A percentile compares a stretch with the other conserved stretches of the same genome.
Evolutionary conservation across 2,113 vertebrate species (phyloP).

Genomic region (Anas platyrhynchos): DNA sequence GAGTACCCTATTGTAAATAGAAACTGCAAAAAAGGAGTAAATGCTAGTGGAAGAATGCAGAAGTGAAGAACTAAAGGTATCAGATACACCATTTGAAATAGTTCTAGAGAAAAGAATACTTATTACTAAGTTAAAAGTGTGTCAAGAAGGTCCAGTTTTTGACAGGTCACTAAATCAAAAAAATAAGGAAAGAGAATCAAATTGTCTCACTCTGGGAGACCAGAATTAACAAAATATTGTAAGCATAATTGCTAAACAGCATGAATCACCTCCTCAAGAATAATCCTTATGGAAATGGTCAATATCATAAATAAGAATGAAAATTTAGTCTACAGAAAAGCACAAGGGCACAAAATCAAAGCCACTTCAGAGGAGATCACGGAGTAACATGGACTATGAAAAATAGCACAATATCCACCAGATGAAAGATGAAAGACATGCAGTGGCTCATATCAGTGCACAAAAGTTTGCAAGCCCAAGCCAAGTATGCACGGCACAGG

Average conservation of each 20-base stretch:
- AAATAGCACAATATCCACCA: constrained; percentile 3
- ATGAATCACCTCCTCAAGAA: background rate
- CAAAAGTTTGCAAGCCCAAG: constrained; percentile 21
- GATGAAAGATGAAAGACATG: constrained; percentile 16
- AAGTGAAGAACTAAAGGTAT: background rate
- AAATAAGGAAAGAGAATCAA: background rate
- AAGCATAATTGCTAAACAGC: background rate
- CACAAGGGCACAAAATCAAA: constrained; percentile 45
- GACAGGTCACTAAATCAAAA: constrained; percentile 12
- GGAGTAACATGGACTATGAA: background rate
- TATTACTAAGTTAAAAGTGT: constrained; percentile 8
- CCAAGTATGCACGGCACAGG: background rate
- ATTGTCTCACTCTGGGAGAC: background rate
- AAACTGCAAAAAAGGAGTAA: background rate
- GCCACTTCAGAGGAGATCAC: background rate
- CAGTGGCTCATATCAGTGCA: constrained; percentile 3
- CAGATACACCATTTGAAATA: background rate
- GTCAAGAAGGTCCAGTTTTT: constrained; percentile 25
- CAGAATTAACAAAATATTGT: background rate
- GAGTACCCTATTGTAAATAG: background rate
- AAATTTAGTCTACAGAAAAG: constrained; percentile 15
- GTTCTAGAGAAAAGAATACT: background rate
- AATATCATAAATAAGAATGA: background rate
- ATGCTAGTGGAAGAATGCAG: background rate
- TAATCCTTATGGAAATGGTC: background rate